phyloP scores from a whole-genome alignment of 2,888 invertebrate genomes.

The Idaea straminata region DNA sequence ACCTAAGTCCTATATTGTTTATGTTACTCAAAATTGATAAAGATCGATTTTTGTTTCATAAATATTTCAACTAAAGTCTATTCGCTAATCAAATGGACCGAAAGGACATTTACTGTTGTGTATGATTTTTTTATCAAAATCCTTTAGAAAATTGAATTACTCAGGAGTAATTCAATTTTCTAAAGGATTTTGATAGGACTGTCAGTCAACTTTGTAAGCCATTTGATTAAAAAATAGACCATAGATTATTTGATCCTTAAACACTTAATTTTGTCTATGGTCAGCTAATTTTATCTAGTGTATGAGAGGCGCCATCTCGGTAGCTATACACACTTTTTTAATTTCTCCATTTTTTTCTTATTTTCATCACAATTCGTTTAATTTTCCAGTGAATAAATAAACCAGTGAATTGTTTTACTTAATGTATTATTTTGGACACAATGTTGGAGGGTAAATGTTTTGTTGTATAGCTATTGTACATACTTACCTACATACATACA shows the following conservation, averaged over 20 bases:
- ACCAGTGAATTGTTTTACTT: background rate
- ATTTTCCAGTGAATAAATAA: background rate
- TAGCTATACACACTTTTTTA: background rate
- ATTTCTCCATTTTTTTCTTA: background rate
- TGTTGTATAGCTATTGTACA: constrained; percentile 48
- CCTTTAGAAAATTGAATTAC: too few species aligned
- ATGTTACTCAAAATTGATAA: background rate
- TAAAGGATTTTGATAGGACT: too few species aligned
- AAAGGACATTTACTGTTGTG: too few species aligned
- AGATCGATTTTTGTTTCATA: constrained; percentile 5
- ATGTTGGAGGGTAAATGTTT: constrained; percentile 25
- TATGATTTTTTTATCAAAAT: too few species aligned
- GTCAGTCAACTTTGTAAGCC: too few species aligned
- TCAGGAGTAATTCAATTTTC: too few species aligned
- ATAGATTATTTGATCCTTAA: too few species aligned
- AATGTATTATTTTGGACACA: background rate
- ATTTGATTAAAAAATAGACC: too few species aligned
- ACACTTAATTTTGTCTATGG: too few species aligned
- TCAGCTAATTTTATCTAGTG: background rate
- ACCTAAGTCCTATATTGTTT: background rate
- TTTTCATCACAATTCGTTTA: background rate
- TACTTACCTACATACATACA: constrained; percentile 36
- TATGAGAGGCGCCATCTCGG: background rate
- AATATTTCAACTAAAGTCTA: too few species aligned
- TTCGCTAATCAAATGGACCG: too few species aligned